Conservation (phyloP, 2,888 invertebrate species). For the Scaptomyza cyrtandrae region DNA sequence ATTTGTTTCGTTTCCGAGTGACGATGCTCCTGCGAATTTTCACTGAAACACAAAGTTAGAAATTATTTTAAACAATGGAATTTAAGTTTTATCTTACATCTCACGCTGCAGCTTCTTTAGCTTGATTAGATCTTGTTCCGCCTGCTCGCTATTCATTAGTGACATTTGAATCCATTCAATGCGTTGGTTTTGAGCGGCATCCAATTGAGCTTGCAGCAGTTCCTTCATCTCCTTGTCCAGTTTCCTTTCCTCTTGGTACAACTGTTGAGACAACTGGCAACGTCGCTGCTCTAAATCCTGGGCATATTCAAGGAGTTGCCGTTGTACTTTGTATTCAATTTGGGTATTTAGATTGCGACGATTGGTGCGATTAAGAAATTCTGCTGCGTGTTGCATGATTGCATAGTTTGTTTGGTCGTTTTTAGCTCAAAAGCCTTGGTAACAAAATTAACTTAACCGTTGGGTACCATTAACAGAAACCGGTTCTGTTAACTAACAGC, state of each 20-base stretch:
- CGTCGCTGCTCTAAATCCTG: slow-evolving; percentile 59
- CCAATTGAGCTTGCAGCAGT: slow-evolving; percentile 29
- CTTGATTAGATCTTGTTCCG: slow-evolving; percentile 49
- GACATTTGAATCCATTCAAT: slow-evolving; percentile 66
- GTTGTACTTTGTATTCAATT: slow-evolving; percentile 45
- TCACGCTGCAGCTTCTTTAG: slow-evolving; percentile 59
- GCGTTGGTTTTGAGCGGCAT: slow-evolving; percentile 40
- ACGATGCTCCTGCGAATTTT: slow-evolving; percentile 63
- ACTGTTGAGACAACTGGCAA: slow-evolving; percentile 22
- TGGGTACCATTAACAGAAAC: neutral
- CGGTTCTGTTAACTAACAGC: neutral
- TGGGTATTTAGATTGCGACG: slow-evolving; percentile 58
- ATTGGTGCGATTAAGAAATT: slow-evolving; percentile 59
- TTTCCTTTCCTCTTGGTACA: slow-evolving; percentile 33
- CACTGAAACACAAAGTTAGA: slow-evolving; percentile 30
- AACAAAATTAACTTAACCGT: slow-evolving; percentile 5
- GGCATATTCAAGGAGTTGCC: slow-evolving; percentile 38
- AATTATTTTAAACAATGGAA: neutral
- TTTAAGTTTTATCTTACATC: slow-evolving; percentile 37
- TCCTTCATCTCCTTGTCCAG: slow-evolving; percentile 39
- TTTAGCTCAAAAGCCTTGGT: slow-evolving; percentile 19
- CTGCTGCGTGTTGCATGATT: slow-evolving; percentile 47
- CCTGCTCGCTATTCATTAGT: slow-evolving; percentile 37
- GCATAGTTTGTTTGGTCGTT: slow-evolving; percentile 20
- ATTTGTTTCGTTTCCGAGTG: slow-evolving; percentile 62